phyloP scores from a whole-genome alignment of 2,113 vertebrate genomes.

The Bubo scandiacus region DNA sequence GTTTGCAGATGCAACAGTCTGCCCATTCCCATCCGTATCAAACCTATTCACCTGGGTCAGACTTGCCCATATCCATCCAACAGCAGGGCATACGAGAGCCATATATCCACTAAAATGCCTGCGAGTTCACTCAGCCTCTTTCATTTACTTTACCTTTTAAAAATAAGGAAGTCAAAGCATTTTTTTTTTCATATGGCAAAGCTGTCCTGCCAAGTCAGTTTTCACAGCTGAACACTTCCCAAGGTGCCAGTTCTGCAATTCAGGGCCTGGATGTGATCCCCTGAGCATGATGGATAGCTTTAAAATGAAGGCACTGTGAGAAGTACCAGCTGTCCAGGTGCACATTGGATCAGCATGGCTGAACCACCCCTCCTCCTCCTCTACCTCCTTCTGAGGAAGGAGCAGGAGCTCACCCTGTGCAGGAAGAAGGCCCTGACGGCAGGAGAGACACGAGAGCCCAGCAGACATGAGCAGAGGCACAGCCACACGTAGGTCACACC shows the following conservation, averaged over 20 bases:
- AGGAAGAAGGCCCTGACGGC: background rate
- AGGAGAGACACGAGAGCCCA: background rate
- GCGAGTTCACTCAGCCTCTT: background rate
- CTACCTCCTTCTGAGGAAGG: background rate
- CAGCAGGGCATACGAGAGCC: background rate
- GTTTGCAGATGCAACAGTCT: background rate
- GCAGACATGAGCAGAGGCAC: background rate
- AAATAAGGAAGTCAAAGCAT: constrained; percentile 14
- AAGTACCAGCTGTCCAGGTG: constrained; percentile 70
- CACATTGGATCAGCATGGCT: constrained; percentile 59
- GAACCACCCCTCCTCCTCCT: constrained; percentile 2
- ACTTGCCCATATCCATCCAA: background rate
- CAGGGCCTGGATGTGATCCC: constrained; percentile 5
- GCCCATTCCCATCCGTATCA: background rate
- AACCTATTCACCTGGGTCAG: background rate
- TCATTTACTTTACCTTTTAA: background rate
- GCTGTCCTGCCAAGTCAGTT: constrained; percentile 27
- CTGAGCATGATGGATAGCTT: constrained; percentile 67
- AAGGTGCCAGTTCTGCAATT: constrained; percentile 69
- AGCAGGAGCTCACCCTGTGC: background rate
- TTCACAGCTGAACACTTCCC: constrained; percentile 72
- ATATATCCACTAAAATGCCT: background rate
- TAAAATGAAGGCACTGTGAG: constrained; percentile 35
- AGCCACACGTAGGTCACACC: accelerated
- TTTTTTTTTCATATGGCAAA: constrained; percentile 23